Evolutionary conservation across 2,797 vertebrate species (phyloP).

Genomic region (Pyrrhura leucotis): DNA sequence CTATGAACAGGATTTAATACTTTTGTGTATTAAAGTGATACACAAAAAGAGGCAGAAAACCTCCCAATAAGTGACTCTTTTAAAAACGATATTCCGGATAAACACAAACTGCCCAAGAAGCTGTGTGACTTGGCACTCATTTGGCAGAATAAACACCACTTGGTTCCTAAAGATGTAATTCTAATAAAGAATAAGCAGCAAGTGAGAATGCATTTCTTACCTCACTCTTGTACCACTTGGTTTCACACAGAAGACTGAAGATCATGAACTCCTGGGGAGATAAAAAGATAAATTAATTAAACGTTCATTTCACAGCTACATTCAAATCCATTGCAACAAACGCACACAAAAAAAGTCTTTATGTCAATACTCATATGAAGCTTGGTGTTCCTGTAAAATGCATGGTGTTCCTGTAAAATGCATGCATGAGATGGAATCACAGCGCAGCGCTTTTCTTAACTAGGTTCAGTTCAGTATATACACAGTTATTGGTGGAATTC

Average conservation of each 20-base stretch:
- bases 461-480: neutral
- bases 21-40: neutral
- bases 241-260: neutral
- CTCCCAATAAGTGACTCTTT: neutral
- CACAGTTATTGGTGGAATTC: neutral
- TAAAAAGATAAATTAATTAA: neutral
- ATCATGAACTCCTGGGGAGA: neutral
- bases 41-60: neutral
- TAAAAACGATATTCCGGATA: neutral
- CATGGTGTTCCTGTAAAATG: neutral
- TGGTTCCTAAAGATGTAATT: neutral
- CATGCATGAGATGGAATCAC: neutral
- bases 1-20: neutral
- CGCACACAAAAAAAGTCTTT: neutral
- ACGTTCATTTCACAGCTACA: neutral
- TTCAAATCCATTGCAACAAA: neutral
- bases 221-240: neutral
- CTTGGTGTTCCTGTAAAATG: neutral
- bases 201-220: neutral
- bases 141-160: neutral
- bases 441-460: neutral
- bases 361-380: neutral
- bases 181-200: neutral
- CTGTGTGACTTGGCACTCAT: too few relatives aligned
- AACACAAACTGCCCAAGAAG: neutral